phyloP scores from a whole-genome alignment of 2,797 vertebrate genomes.

The Dendrocincla tyrannina region DNA sequence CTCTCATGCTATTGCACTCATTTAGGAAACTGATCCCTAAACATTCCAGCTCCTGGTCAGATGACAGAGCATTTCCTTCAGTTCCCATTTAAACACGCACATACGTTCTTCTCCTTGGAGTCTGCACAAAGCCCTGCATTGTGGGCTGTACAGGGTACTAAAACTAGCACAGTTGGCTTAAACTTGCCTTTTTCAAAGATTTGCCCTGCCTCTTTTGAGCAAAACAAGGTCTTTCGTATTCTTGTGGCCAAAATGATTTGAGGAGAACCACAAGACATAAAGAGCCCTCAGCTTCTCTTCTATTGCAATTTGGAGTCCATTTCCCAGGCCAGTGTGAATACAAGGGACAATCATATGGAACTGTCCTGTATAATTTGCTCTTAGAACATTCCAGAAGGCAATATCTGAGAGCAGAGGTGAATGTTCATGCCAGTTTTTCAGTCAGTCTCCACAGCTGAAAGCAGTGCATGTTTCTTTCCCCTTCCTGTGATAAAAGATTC shows the following conservation, averaged over 20 bases:
- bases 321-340: not conserved
- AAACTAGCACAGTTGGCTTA: not conserved
- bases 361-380: not conserved
- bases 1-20: not conserved
- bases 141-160: not conserved
- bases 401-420: not conserved
- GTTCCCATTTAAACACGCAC: not conserved
- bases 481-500: not conserved
- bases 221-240: conserved; percentile 25
- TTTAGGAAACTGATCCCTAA: conserved; percentile 7
- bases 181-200: not conserved
- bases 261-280: not conserved
- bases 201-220: not conserved
- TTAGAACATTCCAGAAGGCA: not conserved
- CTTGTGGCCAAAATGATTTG: not conserved
- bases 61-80: not conserved
- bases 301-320: not conserved
- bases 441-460: not conserved
- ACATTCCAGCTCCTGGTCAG: not conserved
- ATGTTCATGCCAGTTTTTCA: not conserved
- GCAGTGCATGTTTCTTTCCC: not conserved
- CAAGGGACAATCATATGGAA: not conserved
- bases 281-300: not conserved
- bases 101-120: not conserved
- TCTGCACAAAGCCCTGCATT: conserved; percentile 11